Evolutionary conservation across 2,113 vertebrate species (phyloP).

Genomic region (Elaphurus davidianus): DNA sequence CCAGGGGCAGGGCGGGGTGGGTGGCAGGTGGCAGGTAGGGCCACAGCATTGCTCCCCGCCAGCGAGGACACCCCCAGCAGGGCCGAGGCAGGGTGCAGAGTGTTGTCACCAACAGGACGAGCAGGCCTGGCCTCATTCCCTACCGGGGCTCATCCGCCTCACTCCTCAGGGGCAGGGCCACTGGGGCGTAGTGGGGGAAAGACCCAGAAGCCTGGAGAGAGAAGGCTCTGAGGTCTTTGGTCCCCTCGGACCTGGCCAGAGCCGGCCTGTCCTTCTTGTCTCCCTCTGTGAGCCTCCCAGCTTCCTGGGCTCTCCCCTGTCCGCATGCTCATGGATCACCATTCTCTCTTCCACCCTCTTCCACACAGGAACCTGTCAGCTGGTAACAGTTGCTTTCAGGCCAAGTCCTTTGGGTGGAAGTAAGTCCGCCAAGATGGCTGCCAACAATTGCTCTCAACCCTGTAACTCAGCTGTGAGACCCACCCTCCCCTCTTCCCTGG

Average conservation of each 20-base stretch:
- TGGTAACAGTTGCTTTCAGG: rapidly evolving
- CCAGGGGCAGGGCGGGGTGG: background rate
- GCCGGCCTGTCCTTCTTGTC: background rate
- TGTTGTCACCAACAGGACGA: background rate
- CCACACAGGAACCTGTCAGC: background rate
- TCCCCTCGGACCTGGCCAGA: background rate
- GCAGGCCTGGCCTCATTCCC: background rate
- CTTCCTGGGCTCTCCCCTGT: background rate
- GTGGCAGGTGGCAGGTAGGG: background rate
- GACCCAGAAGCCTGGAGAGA: background rate
- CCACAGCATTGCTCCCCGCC: background rate
- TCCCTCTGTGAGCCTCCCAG: background rate
- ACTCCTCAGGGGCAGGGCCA: background rate
- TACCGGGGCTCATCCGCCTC: background rate
- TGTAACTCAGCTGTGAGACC: rapidly evolving
- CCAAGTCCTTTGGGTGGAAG: background rate
- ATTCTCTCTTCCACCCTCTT: rapidly evolving
- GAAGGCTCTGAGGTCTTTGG: background rate
- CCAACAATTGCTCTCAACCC: background rate
- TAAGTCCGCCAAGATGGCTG: background rate
- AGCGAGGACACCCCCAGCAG: background rate
- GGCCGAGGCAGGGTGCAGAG: background rate
- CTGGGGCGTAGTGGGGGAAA: too few species aligned
- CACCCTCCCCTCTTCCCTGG: background rate
- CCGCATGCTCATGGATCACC: rapidly evolving